Conservation (phyloP, 1,140 invertebrate genomes). For the Hyposmocoma kahamanoa region DNA sequence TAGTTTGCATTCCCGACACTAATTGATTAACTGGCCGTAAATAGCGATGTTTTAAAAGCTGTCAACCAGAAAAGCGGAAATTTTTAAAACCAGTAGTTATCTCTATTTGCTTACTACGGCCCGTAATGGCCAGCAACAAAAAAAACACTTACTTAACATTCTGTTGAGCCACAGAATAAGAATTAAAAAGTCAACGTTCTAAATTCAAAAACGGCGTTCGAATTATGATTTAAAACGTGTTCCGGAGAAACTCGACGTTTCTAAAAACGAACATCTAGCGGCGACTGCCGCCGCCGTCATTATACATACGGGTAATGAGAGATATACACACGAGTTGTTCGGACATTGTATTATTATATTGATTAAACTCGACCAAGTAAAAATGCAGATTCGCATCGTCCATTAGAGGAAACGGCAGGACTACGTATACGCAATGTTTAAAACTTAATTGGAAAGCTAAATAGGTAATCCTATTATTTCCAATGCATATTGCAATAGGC, state of each 20-base stretch:
- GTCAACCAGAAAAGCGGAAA: conserved; percentile 14
- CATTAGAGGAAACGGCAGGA: too few relatives aligned
- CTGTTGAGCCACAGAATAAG: conserved; percentile 25
- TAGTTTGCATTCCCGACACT: conserved; percentile 15
- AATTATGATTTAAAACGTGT: conserved; percentile 74
- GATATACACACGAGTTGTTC: conserved; percentile 16
- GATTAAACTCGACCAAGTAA: too few relatives aligned
- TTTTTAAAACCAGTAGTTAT: conserved; percentile 26
- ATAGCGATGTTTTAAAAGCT: conserved; percentile 16
- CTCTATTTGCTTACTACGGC: conserved; percentile 15
- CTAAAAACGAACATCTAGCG: conserved; percentile 67
- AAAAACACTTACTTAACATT: conserved; percentile 6
- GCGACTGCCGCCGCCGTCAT: conserved; percentile 41
- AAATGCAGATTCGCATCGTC: too few relatives aligned
- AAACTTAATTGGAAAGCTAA: too few relatives aligned
- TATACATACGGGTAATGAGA: conserved; percentile 68
- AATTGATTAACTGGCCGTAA: conserved; percentile 22
- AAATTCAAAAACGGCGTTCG: conserved; percentile 66
- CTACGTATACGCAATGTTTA: too few relatives aligned
- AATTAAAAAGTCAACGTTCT: conserved; percentile 66
- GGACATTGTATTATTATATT: conserved; percentile 19
- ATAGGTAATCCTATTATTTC: too few relatives aligned
- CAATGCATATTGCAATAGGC: too few relatives aligned
- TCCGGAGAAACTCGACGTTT: conserved; percentile 71
- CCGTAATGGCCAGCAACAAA: conserved; percentile 11